Conservation (phyloP, 2,113 vertebrate genomes). For the Dasypus novemcinctus region DNA sequence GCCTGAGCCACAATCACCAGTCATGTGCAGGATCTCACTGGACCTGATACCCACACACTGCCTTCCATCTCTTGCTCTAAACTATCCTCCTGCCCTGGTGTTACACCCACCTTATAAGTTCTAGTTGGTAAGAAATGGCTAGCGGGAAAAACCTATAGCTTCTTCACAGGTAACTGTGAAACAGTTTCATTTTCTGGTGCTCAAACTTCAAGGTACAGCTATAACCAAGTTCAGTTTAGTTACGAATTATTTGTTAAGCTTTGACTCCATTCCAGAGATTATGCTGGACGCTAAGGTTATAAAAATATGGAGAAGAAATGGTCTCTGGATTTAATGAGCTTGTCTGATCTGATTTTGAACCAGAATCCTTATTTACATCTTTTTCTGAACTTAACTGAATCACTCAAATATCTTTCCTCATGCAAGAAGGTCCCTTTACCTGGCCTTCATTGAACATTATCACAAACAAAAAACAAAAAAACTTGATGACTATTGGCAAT, state of each 20-base stretch:
- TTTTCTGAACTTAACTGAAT: conserved; percentile 35
- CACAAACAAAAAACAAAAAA: not conserved
- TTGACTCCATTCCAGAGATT: not conserved
- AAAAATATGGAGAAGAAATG: not conserved
- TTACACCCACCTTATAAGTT: not conserved
- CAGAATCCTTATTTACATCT: conserved; percentile 31
- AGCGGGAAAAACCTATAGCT: not conserved
- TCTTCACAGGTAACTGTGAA: not conserved
- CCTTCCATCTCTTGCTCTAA: not conserved
- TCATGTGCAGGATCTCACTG: not conserved
- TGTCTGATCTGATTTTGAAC: not conserved
- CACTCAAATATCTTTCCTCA: conserved; percentile 7
- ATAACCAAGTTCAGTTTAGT: conserved; percentile 15
- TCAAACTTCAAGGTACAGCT: conserved; percentile 4
- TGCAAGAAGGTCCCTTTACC: not conserved
- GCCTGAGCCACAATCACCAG: not conserved
- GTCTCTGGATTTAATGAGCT: conserved; percentile 4
- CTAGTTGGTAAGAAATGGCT: not conserved
- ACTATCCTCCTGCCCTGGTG: not conserved
- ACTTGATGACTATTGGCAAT: not conserved
- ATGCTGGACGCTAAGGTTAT: not conserved
- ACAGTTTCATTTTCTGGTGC: not conserved
- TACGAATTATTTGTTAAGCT: conserved; percentile 36
- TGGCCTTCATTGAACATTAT: not conserved
- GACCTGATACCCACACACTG: no score